Conservation (phyloP, 2,797 vertebrate species). For the Schizothorax lantsangensis region DNA sequence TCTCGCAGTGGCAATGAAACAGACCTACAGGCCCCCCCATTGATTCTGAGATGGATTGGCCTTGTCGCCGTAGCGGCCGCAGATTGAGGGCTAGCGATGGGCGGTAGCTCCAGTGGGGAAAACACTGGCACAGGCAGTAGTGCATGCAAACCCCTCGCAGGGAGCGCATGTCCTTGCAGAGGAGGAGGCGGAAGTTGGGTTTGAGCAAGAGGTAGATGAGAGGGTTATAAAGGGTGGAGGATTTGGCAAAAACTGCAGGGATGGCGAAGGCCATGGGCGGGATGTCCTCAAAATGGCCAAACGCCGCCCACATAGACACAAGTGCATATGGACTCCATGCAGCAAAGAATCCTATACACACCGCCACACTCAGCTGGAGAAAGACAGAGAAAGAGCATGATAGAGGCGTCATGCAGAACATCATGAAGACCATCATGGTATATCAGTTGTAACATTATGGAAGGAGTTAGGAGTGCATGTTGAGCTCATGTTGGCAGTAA, state of each 20-base stretch:
- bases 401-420: background rate
- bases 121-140: conserved; percentile 50
- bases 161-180: conserved; percentile 62
- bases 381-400: conserved; percentile 25
- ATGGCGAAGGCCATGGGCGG: conserved; percentile 72
- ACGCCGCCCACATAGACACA: conserved; percentile 73
- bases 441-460: background rate
- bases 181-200: conserved; percentile 69
- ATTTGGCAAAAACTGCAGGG: conserved; percentile 75
- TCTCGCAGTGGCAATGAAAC: conserved; percentile 57
- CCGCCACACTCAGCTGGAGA: conserved; percentile 70
- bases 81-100: conserved; percentile 44
- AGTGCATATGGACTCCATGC: conserved; percentile 76
- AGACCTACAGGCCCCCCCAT: conserved; percentile 30
- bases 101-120: conserved; percentile 24
- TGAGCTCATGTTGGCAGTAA: background rate
- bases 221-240: conserved; percentile 75
- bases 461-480: background rate
- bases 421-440: background rate
- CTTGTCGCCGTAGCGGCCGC: conserved; percentile 49
- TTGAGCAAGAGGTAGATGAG: conserved; percentile 72
- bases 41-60: conserved; percentile 56
- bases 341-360: conserved; percentile 73
- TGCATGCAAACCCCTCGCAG: conserved; percentile 57
- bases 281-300: conserved; percentile 69